phyloP scores from a whole-genome alignment of 1,140 invertebrate species.

The Andricus grossulariae region DNA sequence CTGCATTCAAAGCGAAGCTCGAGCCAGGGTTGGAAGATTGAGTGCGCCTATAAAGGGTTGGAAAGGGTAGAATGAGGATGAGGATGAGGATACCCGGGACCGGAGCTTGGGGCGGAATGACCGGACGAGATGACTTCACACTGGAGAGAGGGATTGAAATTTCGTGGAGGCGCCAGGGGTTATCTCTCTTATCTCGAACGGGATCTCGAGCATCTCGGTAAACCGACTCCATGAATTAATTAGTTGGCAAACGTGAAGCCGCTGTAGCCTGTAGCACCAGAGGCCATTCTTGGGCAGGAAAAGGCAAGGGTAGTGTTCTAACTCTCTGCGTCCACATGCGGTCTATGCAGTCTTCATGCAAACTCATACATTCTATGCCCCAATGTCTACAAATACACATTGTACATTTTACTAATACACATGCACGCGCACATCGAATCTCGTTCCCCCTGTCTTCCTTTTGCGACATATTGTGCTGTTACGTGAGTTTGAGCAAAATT shows the following conservation, averaged over 20 bases:
- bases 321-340: slow-evolving; percentile 36
- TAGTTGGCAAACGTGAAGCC: slow-evolving; percentile 53
- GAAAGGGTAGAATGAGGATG: slow-evolving; percentile 1
- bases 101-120: neutral
- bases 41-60: slow-evolving; percentile 17
- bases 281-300: slow-evolving; percentile 33
- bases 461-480: slow-evolving; percentile 11
- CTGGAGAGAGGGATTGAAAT: slow-evolving; percentile 34
- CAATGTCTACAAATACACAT: too few species aligned
- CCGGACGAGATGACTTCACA: slow-evolving; percentile 20
- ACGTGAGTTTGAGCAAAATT: neutral
- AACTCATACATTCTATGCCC: slow-evolving; percentile 8
- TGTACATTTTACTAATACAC: too few species aligned
- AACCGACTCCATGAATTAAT: slow-evolving; percentile 62
- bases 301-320: slow-evolving; percentile 31
- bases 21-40: slow-evolving; percentile 24
- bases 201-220: slow-evolving; percentile 46
- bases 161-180: slow-evolving; percentile 40
- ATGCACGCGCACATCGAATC: slow-evolving; percentile 14
- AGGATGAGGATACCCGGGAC: slow-evolving; percentile 24
- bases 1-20: slow-evolving; percentile 22
- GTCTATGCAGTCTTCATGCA: neutral
- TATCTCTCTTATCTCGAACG: slow-evolving; percentile 48
- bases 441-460: neutral
- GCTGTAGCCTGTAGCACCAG: slow-evolving; percentile 10